phyloP scores from a whole-genome alignment of 1,140 invertebrate species.

The Adoxophyes honmai region DNA sequence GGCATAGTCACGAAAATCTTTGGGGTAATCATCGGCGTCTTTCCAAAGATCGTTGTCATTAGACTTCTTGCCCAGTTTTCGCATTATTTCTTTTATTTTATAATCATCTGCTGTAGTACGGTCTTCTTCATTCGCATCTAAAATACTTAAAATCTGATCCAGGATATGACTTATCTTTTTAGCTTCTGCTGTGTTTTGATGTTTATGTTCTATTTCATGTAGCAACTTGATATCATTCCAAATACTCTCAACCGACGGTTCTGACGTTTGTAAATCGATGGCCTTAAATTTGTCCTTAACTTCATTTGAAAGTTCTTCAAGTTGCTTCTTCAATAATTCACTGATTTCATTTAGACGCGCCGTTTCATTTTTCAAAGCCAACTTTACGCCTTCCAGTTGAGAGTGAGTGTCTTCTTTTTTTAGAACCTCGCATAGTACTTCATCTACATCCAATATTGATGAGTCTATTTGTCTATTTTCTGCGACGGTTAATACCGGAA shows the following conservation, averaged over 20 bases:
- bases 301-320: slow-evolving; percentile 38
- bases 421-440: slow-evolving; percentile 16
- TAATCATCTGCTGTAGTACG: slow-evolving; percentile 17
- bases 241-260: slow-evolving; percentile 30
- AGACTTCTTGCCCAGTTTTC: slow-evolving; percentile 13
- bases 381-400: slow-evolving; percentile 23
- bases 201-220: slow-evolving; percentile 33
- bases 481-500: background rate
- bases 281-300: slow-evolving; percentile 31
- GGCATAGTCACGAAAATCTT: slow-evolving; percentile 8
- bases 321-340: slow-evolving; percentile 37
- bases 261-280: slow-evolving; percentile 20
- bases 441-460: background rate
- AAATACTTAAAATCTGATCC: slow-evolving; percentile 29
- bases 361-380: slow-evolving; percentile 26
- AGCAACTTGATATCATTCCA: slow-evolving; percentile 40
- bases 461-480: slow-evolving; percentile 1
- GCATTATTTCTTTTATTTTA: slow-evolving; percentile 34
- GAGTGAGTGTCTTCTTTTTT: slow-evolving; percentile 17
- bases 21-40: background rate
- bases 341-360: slow-evolving; percentile 42
- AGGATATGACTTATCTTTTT: slow-evolving; percentile 38
- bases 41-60: background rate
- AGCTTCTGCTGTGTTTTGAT: slow-evolving; percentile 31
- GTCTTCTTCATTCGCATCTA: slow-evolving; percentile 23